These are phyloP conservation scores for Nerophis lumbriciformis DNA, from an alignment of 2,113 vertebrate species.

Conservation along the genomic window DNA sequence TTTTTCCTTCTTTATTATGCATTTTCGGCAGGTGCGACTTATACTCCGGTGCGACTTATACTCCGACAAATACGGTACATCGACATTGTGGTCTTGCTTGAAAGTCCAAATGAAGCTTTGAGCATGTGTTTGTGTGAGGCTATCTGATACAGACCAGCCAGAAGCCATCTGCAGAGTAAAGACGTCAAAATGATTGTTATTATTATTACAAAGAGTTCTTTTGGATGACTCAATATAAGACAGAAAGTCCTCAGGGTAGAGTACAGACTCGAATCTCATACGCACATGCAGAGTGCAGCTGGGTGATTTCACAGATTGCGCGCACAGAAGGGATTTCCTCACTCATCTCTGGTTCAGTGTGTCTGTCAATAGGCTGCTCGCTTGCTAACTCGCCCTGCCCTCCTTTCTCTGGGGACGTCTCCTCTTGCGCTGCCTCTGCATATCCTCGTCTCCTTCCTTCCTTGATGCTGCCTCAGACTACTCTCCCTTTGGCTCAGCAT, in stretches of 20 bases:
- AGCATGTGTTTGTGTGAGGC: slow-evolving; percentile 23
- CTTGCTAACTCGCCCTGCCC: slow-evolving; percentile 49
- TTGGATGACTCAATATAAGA: slow-evolving; percentile 60
- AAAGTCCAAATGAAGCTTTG: too few species aligned
- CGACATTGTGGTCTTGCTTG: too few species aligned
- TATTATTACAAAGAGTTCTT: slow-evolving; percentile 46
- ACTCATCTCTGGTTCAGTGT: slow-evolving; percentile 64
- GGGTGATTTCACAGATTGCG: slow-evolving; percentile 59
- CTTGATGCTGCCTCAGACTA: slow-evolving; percentile 43
- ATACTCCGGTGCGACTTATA: too few species aligned
- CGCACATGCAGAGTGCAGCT: slow-evolving; percentile 45
- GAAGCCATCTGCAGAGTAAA: slow-evolving; percentile 36
- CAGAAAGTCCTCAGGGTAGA: slow-evolving; percentile 56
- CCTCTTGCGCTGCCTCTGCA: slow-evolving; percentile 61
- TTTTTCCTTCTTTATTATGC: too few species aligned
- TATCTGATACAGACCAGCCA: slow-evolving; percentile 43
- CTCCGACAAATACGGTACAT: too few species aligned
- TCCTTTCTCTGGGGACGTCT: slow-evolving; percentile 50
- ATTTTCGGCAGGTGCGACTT: too few species aligned
- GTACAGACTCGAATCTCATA: slow-evolving; percentile 42
- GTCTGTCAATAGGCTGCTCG: slow-evolving; percentile 63
- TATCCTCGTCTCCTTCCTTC: slow-evolving; percentile 55
- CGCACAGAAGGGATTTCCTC: slow-evolving; percentile 65
- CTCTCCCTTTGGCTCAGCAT: slow-evolving; percentile 9
- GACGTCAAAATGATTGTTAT: slow-evolving; percentile 35